Evolutionary conservation across 2,797 vertebrate genomes (phyloP).

Genomic region (Syncerus caffer): DNA sequence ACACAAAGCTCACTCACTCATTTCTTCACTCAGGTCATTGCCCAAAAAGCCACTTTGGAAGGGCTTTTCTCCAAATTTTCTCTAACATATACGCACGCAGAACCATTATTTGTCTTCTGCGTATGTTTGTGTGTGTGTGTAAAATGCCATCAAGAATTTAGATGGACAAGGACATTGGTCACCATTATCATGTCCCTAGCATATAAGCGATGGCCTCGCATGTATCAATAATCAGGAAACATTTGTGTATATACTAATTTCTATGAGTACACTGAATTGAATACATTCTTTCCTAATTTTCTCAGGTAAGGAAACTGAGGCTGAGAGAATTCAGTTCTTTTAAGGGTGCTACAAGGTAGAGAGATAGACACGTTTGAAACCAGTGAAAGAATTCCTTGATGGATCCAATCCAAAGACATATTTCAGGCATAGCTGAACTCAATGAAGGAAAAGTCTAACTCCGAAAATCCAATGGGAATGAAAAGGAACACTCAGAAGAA

Average conservation of each 20-base stretch:
- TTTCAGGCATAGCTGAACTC: neutral
- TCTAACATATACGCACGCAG: neutral
- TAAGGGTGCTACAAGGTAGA: neutral
- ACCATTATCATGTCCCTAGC: neutral
- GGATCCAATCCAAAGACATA: neutral
- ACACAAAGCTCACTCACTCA: neutral
- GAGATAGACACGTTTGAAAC: neutral
- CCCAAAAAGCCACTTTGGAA: neutral
- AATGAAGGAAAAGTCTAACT: neutral
- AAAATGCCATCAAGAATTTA: neutral
- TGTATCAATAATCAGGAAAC: neutral
- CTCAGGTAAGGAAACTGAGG: neutral
- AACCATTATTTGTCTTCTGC: neutral
- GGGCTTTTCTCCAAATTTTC: neutral
- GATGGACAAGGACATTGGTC: neutral
- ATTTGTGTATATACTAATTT: neutral
- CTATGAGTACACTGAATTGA: neutral
- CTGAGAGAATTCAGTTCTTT: neutral
- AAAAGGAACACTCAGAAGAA: neutral
- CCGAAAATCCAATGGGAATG: neutral
- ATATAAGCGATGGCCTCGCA: neutral
- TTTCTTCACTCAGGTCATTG: neutral
- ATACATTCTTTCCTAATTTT: neutral
- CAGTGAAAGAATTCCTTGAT: neutral
- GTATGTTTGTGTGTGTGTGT: neutral